phyloP scores from a whole-genome alignment of 2,797 vertebrate species.

The Lagorchestes hirsutus region DNA sequence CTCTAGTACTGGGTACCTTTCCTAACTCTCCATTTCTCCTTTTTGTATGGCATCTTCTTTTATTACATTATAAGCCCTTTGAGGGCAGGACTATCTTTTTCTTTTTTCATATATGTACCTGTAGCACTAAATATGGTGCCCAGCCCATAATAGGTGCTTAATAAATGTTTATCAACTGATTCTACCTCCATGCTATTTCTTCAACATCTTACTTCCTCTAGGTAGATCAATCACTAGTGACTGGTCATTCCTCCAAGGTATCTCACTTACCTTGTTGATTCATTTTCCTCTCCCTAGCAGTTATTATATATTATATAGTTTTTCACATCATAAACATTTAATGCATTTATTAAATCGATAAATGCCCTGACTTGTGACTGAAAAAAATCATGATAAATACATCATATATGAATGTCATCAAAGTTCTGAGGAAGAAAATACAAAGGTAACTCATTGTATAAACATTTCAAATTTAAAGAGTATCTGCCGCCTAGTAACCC shows the following conservation, averaged over 20 bases:
- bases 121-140: accelerated
- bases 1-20: not conserved
- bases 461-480: not conserved
- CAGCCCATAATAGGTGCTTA: not conserved
- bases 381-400: not conserved
- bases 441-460: not conserved
- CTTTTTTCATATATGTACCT: not conserved
- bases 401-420: not conserved
- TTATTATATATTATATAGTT: not conserved
- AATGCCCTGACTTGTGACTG: not conserved
- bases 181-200: not conserved
- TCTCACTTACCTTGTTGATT: not conserved
- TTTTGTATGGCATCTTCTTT: not conserved
- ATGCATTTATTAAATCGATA: not conserved
- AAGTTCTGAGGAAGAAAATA: not conserved
- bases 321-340: not conserved
- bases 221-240: not conserved
- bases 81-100: not conserved
- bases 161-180: not conserved
- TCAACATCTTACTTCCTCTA: not conserved
- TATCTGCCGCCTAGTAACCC: not conserved
- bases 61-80: not conserved
- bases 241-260: not conserved
- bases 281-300: not conserved
- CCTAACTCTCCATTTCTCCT: not conserved